Conservation (phyloP, 2,888 invertebrate species). For the Saturnia japonica region DNA sequence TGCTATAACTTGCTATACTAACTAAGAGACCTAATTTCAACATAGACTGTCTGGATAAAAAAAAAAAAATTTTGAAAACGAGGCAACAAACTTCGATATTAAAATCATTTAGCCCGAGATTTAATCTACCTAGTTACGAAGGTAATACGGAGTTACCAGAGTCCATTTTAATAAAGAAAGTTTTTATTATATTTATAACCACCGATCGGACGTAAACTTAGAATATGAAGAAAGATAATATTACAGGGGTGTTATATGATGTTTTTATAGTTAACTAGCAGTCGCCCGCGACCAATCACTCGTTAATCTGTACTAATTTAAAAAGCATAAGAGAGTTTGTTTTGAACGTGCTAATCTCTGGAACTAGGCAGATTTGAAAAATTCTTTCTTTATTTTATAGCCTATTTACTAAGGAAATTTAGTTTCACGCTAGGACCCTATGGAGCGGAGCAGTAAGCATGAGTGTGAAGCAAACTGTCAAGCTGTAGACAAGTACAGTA, state of each 20-base stretch:
- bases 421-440: too few species aligned
- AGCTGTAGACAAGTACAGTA: too few species aligned
- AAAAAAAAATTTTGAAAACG: background rate
- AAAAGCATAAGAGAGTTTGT: too few species aligned
- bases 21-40: too few species aligned
- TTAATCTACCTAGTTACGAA: conserved; percentile 30
- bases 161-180: conserved; percentile 36
- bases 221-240: conserved; percentile 18
- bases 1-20: too few species aligned
- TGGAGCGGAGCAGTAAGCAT: too few species aligned
- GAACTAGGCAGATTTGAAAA: too few species aligned
- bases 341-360: too few species aligned
- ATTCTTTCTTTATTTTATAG: too few species aligned
- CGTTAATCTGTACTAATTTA: background rate
- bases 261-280: background rate
- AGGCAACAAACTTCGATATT: background rate
- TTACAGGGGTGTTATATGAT: background rate
- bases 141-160: conserved; percentile 32
- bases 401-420: too few species aligned
- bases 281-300: background rate
- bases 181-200: conserved; percentile 32
- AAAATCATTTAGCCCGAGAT: conserved; percentile 27
- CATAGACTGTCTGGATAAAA: too few species aligned
- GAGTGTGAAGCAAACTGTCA: too few species aligned
- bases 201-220: conserved; percentile 17